phyloP scores from a whole-genome alignment of 2,113 vertebrate species.

The Hiodon alosoides region DNA sequence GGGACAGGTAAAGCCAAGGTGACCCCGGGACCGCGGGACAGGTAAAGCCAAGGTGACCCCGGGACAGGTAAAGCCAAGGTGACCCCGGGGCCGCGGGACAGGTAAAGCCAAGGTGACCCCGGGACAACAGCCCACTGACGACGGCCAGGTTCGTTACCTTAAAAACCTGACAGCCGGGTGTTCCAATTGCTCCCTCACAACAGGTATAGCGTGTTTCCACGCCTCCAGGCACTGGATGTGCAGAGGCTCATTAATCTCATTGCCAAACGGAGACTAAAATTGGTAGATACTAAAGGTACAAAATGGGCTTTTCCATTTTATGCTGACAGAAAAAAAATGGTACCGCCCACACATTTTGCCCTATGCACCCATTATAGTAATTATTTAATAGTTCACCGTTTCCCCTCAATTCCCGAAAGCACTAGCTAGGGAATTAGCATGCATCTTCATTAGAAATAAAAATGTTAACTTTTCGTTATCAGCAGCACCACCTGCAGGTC shows the following conservation, averaged over 20 bases:
- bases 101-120: background rate
- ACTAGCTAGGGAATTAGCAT: too few species aligned
- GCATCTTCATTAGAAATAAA: too few species aligned
- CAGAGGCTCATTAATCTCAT: background rate
- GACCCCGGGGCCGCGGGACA: too few species aligned
- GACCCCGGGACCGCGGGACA: too few species aligned
- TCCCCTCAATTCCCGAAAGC: too few species aligned
- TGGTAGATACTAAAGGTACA: background rate
- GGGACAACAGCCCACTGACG: too few species aligned
- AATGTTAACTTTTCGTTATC: background rate
- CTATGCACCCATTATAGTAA: too few species aligned
- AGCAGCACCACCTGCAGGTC: background rate
- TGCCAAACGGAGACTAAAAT: background rate
- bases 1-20: background rate
- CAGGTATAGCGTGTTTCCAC: constrained; percentile 68
- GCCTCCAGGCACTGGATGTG: constrained; percentile 61
- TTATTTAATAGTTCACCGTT: too few species aligned
- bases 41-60: background rate
- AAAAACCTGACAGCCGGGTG: constrained; percentile 64
- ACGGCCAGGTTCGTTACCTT: constrained; percentile 42
- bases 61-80: background rate
- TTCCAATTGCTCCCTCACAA: constrained; percentile 66
- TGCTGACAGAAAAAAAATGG: too few species aligned
- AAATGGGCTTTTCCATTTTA: too few species aligned
- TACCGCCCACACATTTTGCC: too few species aligned